Evolutionary conservation across 2,797 vertebrate species (phyloP), one percentile per base, ranked within the genome.

Genomic region (Aselliscus stoliczkanus): DNA sequence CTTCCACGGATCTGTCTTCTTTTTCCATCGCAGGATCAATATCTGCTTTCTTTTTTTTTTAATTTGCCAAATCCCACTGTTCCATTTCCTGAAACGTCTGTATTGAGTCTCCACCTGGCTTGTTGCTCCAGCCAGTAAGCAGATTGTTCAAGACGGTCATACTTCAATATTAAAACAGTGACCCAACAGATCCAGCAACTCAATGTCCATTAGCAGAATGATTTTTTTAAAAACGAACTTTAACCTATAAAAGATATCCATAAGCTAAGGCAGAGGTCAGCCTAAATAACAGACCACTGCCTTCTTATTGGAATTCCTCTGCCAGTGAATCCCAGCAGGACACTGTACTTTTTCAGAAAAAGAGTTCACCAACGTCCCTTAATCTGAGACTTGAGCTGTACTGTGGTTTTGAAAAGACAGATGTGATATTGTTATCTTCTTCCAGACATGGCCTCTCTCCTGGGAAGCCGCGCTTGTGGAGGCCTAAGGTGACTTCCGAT

Each of bases 1-100:
- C 62, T 87, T 97, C 62, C 0, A 0, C 64, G 80, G 84, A 88
- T 86, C 89, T n/a, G 65, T 85, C 76, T 89, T 90, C 93, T 58
- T 92, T 96, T 97, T 94, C 50, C 85, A 73, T 39, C 77, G 44
- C 29, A 47, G 72, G 95, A 97, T 97, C 98, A 91, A 95, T 94
- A 94, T 13, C 34, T 0, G 6, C 89, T 97, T 92, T 79, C 89
- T 94, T 95, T 95, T 82, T 95, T 82, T 95, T 84, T 89, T 70
- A 94, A 97, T 97, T 97, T 94, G 96, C 90, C 88, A 79, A 97
- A 96, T 95, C 93, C 7, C 75, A 56, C 52, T 14, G n/a, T 75
- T 92, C 64, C 69, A 54, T 56, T 70, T 91, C 94, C 72, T 90
- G 70, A 88, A 95, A 89, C 31, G 62, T 44, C 73, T 94, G 42